Evolutionary conservation across 2,888 invertebrate species (phyloP), one percentile per base, ranked within the genome.

Genomic region (Amiota mariae): DNA sequence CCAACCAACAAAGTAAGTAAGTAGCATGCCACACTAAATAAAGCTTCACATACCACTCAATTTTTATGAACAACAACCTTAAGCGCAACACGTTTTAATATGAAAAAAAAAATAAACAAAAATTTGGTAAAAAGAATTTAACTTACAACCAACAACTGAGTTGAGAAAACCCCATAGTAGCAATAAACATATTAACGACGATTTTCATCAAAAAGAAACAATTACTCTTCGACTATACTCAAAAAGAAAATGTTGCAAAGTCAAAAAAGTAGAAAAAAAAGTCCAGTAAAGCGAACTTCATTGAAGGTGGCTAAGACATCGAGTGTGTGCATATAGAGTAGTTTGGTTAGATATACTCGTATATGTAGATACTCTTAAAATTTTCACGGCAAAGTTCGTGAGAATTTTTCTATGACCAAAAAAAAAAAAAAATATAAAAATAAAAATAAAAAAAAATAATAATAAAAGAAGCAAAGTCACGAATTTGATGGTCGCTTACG

Each of bases 391-490:
- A 79, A 80, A 79, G 81, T 80, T 81, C 84, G 84, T 84, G 84
- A 84, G 84, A 84, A 84, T 80, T 79, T 83, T 79, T 80, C 75
- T 73, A 68, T 61, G 47, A 11, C 46, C 70, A 75, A 73, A 73
- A 63, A 68, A 77, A 70, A 61, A 66, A 68, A 66, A 51, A 56
- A 24, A 63, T n/a, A 13, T 64, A 56, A 73, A 54, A 70, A 51
- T 51, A 61, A 24, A n/a, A 73, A n/a, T n/a, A n/a, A n/a, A n/a
- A n/a, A 51, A 56, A 24, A 63, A 13, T 64, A 56, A 73, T 36
- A 70, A 51, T 51, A 61, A 24, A n/a, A 73, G 46, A 84, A 79
- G 79, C 85, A 79, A 78, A 84, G 86, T 86, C 86, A 86, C 84
- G 87, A 78, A 77, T 79, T 80, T 78, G 76, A 80, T 81, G 59